Base-by-base conservation (phyloP, 2,888 invertebrate species). In the Eupithecia insigniata region DNA sequence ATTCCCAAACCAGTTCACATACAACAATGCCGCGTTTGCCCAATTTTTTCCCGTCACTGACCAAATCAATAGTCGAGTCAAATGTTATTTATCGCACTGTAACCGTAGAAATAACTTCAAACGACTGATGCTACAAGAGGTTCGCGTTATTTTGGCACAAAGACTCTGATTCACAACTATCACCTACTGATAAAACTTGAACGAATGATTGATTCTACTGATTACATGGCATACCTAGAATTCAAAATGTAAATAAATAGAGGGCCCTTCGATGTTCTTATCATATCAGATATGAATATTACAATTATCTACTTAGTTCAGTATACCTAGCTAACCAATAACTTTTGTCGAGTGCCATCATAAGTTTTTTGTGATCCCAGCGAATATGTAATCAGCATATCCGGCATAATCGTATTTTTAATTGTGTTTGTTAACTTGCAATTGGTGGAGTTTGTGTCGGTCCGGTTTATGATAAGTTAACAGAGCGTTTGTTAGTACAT, bases 111-210 rank as follows among this genome's bases (percentile, higher is more conserved):
- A 55, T 5, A 26, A 26, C 22, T 22, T 12, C 55, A 12, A 26
- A 64, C 64, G 36, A 58, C 55, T 14, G 39, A n/a, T 51, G 26
- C 60, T 58, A 66, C 64, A 70, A 69, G 67, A 73, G 68, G 43
- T 62, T 69, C 39, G 58, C 55, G 69, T 76, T 75, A 71, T 78
- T 77, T 79, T 79, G 58, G 65, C 60, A 89, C 85, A 88, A 91
- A 85, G 87, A 85, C 83, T 80, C 79, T 83, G 82, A 88, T 90
- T 90, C 85, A 86, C 78, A 76, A 78, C 77, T 85, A 84, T 85
- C 88, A 80, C 76, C 34, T 78, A 84, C 83, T 78, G 87, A 87
- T 87, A 88, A 91, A 87, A 84, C 80, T 77, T 84, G 87, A 83
- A 79, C 84, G 84, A 78, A 74, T 73, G 86, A 87, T 87, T 85